phyloP scores from a whole-genome alignment of 2,113 vertebrate genomes.

The Oreochromis niloticus region DNA sequence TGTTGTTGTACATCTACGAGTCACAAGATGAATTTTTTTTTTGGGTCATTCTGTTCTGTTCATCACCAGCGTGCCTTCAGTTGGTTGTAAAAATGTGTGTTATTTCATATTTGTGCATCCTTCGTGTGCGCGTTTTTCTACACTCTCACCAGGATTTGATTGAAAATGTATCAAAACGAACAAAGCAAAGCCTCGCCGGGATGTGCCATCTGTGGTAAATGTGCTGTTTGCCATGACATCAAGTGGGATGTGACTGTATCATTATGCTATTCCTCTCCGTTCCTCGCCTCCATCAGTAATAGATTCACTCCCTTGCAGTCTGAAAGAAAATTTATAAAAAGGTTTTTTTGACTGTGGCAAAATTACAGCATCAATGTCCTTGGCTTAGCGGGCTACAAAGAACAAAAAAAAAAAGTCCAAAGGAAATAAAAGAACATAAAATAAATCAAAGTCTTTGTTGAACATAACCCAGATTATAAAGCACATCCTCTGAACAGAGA shows the following conservation, averaged over 20 bases:
- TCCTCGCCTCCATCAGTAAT: constrained; percentile 1
- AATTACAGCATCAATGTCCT: constrained; percentile 41
- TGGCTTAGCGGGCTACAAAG: constrained; percentile 18
- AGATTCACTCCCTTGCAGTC: not conserved
- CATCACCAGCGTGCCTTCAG: not conserved
- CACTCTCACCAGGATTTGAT: not conserved
- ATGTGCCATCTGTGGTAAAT: not conserved
- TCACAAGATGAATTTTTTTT: not conserved
- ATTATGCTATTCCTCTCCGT: not conserved
- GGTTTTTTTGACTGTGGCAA: constrained; percentile 20
- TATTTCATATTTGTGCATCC: not conserved
- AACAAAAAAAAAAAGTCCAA: not conserved
- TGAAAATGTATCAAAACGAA: not conserved
- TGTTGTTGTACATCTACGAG: not conserved
- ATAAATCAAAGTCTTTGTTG: not conserved
- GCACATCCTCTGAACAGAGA: not conserved
- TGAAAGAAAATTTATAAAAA: constrained; percentile 31
- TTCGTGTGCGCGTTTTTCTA: not conserved
- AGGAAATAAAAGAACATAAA: not conserved
- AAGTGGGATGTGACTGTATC: not conserved
- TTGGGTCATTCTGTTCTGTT: not conserved
- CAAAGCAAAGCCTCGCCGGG: not conserved
- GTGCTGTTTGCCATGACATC: not conserved
- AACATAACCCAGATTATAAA: not conserved
- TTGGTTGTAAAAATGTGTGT: not conserved